A percentile compares a stretch with the other conserved stretches of the same genome.
These are phyloP conservation scores for Holacanthella duospinosa DNA, from an alignment of 2,888 invertebrate species.

Conservation along the genomic window DNA sequence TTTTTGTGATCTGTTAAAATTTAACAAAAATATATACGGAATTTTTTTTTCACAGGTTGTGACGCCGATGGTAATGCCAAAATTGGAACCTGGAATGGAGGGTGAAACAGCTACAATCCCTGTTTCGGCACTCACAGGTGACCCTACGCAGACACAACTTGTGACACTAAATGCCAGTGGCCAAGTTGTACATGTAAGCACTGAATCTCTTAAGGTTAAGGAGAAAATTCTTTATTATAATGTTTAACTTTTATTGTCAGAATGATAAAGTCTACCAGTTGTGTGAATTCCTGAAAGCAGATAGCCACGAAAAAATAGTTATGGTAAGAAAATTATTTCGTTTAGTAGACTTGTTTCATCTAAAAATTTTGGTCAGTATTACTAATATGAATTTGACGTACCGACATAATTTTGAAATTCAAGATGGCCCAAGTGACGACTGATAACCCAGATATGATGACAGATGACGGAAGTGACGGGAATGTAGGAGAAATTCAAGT, in stretches of 20 bases:
- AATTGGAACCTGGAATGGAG: constrained; percentile 66
- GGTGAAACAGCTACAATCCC: constrained; percentile 40
- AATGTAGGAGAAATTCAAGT: neutral
- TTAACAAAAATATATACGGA: neutral
- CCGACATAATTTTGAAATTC: neutral
- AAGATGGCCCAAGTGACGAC: constrained; percentile 2
- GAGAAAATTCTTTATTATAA: neutral
- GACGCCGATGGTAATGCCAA: constrained; percentile 65
- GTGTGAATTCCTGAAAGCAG: constrained; percentile 34
- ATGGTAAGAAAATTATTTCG: too few relatives aligned
- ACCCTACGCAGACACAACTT: constrained; percentile 33
- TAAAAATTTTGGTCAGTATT: neutral
- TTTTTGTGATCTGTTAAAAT: neutral
- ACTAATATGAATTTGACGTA: neutral
- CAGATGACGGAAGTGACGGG: neutral
- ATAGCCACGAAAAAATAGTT: constrained; percentile 34
- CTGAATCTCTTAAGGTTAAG: too few relatives aligned
- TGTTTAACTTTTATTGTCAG: constrained; percentile 19
- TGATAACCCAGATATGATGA: neutral
- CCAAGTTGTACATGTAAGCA: constrained; percentile 34
- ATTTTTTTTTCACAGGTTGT: constrained; percentile 45
- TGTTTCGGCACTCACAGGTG: constrained; percentile 33
- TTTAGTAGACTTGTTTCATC: too few relatives aligned
- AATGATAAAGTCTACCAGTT: constrained; percentile 37
- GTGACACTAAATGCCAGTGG: constrained; percentile 35